Conservation (phyloP, 92 coral and sea anemone species). For the Phymanthus crucifer region DNA sequence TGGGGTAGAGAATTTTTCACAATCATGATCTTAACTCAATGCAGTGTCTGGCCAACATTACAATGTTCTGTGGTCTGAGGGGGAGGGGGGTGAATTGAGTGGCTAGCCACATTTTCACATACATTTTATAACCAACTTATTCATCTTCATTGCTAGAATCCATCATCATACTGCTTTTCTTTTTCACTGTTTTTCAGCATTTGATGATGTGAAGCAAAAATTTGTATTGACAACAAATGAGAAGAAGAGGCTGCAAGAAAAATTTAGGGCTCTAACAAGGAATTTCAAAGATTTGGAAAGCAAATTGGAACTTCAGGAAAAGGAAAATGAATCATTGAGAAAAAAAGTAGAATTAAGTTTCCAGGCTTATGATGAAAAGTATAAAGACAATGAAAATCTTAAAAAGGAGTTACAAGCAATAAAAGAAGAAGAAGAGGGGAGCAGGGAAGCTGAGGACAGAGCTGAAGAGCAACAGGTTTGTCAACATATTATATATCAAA, state of each 20-base stretch:
- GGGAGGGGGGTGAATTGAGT: too few relatives aligned
- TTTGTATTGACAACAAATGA: neutral
- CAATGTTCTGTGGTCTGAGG: too few relatives aligned
- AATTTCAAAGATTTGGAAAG: neutral
- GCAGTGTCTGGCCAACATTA: too few relatives aligned
- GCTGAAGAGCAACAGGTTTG: constrained; percentile 3
- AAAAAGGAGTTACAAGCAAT: constrained; percentile 22
- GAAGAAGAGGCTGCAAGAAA: neutral
- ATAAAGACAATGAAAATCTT: constrained; percentile 56
- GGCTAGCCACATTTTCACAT: too few relatives aligned
- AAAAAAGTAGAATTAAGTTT: constrained; percentile 17
- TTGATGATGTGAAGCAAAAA: neutral
- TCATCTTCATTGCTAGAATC: too few relatives aligned
- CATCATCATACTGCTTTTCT: neutral
- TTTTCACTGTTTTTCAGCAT: neutral
- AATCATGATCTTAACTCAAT: too few relatives aligned
- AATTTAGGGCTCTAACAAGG: neutral
- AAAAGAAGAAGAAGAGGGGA: neutral
- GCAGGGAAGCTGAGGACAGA: neutral
- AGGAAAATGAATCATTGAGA: constrained; percentile 15
- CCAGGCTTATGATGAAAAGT: constrained; percentile 69
- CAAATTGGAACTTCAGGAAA: neutral
- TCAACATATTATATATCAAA: neutral
- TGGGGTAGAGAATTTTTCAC: too few relatives aligned
- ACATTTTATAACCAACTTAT: too few relatives aligned